Evolutionary conservation across 1,140 invertebrate genomes (phyloP).

Genomic region (Glomeris maerens): DNA sequence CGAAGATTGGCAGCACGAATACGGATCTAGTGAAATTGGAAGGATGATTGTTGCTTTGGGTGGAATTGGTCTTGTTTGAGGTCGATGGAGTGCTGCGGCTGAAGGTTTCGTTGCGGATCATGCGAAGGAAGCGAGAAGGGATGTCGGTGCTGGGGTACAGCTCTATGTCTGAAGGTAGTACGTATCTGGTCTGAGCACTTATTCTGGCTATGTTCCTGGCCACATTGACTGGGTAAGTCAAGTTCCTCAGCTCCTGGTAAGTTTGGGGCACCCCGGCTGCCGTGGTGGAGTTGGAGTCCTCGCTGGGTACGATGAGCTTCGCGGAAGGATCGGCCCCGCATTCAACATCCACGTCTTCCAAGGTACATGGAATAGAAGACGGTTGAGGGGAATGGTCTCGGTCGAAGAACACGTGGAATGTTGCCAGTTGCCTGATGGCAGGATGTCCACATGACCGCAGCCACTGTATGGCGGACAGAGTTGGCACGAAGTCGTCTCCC

Average conservation of each 20-base stretch:
- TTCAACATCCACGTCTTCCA: too few relatives aligned
- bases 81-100: conserved; percentile 16
- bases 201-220: conserved; percentile 23
- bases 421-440: conserved; percentile 55
- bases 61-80: conserved; percentile 13
- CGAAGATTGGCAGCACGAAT: conserved; percentile 26
- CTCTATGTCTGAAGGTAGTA: conserved; percentile 25
- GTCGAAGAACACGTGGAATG: conserved; percentile 75
- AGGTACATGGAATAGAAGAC: not conserved
- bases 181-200: conserved; percentile 20
- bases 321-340: too few relatives aligned
- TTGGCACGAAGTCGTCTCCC: conserved; percentile 47
- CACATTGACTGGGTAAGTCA: conserved; percentile 27
- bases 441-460: conserved; percentile 48
- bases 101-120: conserved; percentile 37
- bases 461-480: conserved; percentile 50
- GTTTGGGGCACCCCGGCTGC: not conserved
- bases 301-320: too few relatives aligned
- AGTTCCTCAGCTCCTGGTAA: conserved; percentile 14
- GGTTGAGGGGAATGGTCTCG: conserved; percentile 44
- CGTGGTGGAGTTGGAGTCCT: not conserved
- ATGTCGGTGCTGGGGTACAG: conserved; percentile 41
- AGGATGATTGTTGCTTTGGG: not conserved
- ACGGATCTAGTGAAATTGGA: conserved; percentile 23
- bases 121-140: conserved; percentile 57